Conservation (phyloP, 2,113 vertebrate species). For the Crotalus viridis region DNA sequence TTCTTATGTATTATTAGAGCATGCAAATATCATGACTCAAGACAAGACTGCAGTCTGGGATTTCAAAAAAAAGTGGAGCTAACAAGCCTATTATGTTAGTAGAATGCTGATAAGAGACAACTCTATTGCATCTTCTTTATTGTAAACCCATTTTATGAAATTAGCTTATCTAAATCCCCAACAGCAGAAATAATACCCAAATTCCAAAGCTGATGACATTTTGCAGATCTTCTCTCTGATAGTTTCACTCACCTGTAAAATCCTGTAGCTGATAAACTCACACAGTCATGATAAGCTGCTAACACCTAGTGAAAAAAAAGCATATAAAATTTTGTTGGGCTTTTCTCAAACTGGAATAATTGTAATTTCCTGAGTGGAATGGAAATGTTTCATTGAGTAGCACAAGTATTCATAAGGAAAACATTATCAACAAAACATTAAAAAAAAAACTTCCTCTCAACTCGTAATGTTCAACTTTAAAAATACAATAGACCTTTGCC, state of each 20-base stretch:
- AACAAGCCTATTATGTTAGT: not conserved
- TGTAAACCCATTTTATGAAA: not conserved
- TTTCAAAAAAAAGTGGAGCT: not conserved
- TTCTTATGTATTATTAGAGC: not conserved
- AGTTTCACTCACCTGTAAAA: slow-evolving; percentile 86
- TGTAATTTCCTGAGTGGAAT: not conserved
- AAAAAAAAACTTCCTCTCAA: not conserved
- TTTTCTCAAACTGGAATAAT: not conserved
- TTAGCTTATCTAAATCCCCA: not conserved
- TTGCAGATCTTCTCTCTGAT: not conserved
- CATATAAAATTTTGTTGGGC: not conserved
- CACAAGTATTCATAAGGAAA: not conserved
- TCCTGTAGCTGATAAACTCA: slow-evolving; percentile 88
- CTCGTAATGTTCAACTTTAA: not conserved
- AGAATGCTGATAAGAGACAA: not conserved
- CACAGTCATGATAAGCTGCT: slow-evolving; percentile 78
- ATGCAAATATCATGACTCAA: not conserved
- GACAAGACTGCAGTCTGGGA: not conserved
- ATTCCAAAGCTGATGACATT: not conserved
- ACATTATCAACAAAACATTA: not conserved
- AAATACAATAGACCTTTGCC: not conserved
- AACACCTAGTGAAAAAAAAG: slow-evolving; percentile 74
- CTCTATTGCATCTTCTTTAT: not conserved
- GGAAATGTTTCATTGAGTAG: not conserved
- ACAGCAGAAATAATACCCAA: not conserved